Percentiles rank a stretch among this genome's conserved stretches.
These are phyloP conservation scores for Drosophila lini DNA, from an alignment of 1,140 invertebrate species.

Conservation along the genomic window DNA sequence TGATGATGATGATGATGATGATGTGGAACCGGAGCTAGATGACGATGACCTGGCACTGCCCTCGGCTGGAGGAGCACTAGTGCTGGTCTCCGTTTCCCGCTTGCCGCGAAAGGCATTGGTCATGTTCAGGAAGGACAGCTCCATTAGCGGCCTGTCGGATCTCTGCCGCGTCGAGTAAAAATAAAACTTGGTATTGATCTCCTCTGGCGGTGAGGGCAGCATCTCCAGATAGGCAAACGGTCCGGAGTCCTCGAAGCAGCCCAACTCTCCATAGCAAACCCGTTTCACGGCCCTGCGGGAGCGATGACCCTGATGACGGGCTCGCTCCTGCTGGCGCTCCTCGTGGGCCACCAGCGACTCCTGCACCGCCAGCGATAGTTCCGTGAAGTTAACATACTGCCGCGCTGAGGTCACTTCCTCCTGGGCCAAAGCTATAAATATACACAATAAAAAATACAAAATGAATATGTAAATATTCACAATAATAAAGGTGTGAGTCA, in stretches of 20 bases:
- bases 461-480: conserved; percentile 1
- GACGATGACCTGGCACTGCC: conserved; percentile 9
- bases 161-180: conserved; percentile 88
- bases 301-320: conserved; percentile 39
- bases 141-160: conserved; percentile 87
- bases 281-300: conserved; percentile 88
- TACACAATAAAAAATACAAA: background rate
- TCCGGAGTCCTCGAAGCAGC: conserved; percentile 96
- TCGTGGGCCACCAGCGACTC: conserved; percentile 63
- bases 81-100: conserved; percentile 40
- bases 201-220: conserved; percentile 93
- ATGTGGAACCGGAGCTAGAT: background rate
- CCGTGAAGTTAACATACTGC: conserved; percentile 52
- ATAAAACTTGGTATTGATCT: conserved; percentile 92
- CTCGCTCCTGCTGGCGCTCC: conserved; percentile 40
- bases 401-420: conserved; percentile 47
- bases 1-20: too few species aligned
- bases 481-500: conserved; percentile 6
- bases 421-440: conserved; percentile 34
- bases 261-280: conserved; percentile 96
- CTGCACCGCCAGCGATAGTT: conserved; percentile 65
- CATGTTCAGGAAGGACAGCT: conserved; percentile 89
- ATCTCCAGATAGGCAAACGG: conserved; percentile 96
- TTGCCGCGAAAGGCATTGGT: conserved; percentile 84
- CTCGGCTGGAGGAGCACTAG: background rate